Evolutionary conservation across 2,113 vertebrate genomes (phyloP).

Genomic region (Arenaria interpres): DNA sequence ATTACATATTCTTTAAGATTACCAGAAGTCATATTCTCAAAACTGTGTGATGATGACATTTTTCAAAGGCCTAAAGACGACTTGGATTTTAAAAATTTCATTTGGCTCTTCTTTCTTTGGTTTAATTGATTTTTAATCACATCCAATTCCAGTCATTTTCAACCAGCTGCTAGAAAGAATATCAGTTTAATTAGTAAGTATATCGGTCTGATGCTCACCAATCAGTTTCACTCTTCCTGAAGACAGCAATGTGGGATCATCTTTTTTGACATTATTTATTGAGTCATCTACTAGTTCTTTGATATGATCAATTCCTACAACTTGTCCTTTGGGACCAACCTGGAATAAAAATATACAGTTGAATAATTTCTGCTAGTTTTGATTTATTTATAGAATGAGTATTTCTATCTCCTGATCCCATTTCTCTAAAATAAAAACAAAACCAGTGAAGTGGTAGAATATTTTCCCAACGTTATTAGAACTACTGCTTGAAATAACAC

Average conservation of each 20-base stretch:
- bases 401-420: constrained; percentile 15
- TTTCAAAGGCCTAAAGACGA: not conserved
- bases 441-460: not conserved
- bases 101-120: not conserved
- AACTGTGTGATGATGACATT: not conserved
- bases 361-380: constrained; percentile 23
- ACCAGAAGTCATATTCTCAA: not conserved
- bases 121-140: not conserved
- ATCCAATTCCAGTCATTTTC: constrained; percentile 21
- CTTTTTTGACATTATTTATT: constrained; percentile 95
- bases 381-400: constrained; percentile 10
- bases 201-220: constrained; percentile 80
- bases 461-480: not conserved
- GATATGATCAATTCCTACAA: constrained; percentile 99
- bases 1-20: not conserved
- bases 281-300: constrained; percentile 98
- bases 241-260: constrained; percentile 90
- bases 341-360: constrained; percentile 75
- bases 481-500: not conserved
- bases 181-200: constrained; percentile 37
- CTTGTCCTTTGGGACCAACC: constrained; percentile 94
- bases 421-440: constrained; percentile 20
- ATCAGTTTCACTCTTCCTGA: constrained; percentile 91
- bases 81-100: not conserved
- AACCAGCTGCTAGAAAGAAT: constrained; percentile 39